Conservation (phyloP, 2,888 invertebrate species). For the Incurvaria masculella region DNA sequence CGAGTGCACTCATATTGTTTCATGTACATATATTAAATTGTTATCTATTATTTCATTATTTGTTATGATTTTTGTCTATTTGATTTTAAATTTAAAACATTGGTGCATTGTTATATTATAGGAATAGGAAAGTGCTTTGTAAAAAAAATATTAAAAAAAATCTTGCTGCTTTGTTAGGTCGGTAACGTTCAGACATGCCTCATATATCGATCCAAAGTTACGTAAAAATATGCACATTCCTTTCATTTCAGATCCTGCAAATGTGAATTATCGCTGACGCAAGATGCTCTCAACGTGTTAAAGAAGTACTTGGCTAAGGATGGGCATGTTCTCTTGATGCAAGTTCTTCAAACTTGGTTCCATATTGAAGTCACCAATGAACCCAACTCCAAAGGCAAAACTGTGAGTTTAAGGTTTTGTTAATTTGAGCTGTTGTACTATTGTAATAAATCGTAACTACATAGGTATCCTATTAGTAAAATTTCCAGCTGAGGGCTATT, state of each 20-base stretch:
- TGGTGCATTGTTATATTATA: background rate
- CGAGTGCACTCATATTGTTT: no score
- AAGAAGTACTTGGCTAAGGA: constrained; percentile 64
- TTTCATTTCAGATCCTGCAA: constrained; percentile 60
- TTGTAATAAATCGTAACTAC: no score
- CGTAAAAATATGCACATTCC: no score
- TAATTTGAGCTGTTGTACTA: no score
- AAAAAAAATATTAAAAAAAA: no score
- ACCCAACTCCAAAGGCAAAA: constrained; percentile 28
- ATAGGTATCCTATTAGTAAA: no score
- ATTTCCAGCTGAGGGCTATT: no score
- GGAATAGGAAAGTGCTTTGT: no score
- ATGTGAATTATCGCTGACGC: constrained; percentile 66
- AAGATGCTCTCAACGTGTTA: constrained; percentile 61
- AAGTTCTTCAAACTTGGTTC: constrained; percentile 63
- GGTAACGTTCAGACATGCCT: no score
- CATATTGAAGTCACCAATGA: constrained; percentile 57
- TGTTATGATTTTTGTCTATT: background rate
- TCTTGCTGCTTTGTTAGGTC: no score
- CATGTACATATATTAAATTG: background rate
- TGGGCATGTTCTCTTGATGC: constrained; percentile 66
- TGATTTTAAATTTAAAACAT: background rate
- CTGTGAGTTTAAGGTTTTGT: background rate
- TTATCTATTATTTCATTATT: background rate
- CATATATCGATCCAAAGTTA: no score